phyloP scores from a whole-genome alignment of 2,888 invertebrate species.

The Blastobasis adustella region DNA sequence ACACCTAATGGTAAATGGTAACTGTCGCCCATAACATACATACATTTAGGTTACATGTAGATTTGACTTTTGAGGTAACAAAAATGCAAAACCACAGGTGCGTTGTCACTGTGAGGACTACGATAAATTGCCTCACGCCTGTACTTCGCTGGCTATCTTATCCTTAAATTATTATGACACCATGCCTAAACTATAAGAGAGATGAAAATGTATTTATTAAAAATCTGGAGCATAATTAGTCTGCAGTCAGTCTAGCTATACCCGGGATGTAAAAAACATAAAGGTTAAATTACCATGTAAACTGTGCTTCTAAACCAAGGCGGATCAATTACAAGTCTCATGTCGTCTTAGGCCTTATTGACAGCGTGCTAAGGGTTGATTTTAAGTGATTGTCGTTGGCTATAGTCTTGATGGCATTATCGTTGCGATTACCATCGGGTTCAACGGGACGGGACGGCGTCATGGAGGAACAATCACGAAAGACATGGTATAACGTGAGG shows the following conservation, averaged over 20 bases:
- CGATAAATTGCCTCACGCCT: too few species aligned
- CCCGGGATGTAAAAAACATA: background rate
- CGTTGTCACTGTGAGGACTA: too few species aligned
- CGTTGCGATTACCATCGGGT: constrained; percentile 28
- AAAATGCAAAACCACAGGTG: too few species aligned
- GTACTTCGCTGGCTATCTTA: too few species aligned
- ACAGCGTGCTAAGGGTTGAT: background rate
- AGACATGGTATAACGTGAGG: too few species aligned
- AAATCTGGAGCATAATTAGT: background rate
- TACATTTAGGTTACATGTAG: too few species aligned
- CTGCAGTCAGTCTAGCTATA: background rate
- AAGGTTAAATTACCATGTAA: constrained; percentile 17
- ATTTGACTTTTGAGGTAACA: too few species aligned
- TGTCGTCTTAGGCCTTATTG: background rate
- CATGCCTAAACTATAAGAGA: too few species aligned
- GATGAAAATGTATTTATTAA: background rate
- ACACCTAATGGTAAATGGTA: too few species aligned
- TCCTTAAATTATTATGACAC: too few species aligned
- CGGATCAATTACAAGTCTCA: constrained; percentile 12
- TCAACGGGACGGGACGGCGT: constrained; percentile 17
- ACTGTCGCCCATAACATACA: too few species aligned
- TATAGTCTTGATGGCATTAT: constrained; percentile 24
- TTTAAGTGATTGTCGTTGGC: constrained; percentile 2
- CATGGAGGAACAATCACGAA: background rate
- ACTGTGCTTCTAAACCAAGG: constrained; percentile 22